Evolutionary conservation across 2,888 invertebrate genomes (phyloP).

Genomic region (Sinopyrophorus schimmeli): DNA sequence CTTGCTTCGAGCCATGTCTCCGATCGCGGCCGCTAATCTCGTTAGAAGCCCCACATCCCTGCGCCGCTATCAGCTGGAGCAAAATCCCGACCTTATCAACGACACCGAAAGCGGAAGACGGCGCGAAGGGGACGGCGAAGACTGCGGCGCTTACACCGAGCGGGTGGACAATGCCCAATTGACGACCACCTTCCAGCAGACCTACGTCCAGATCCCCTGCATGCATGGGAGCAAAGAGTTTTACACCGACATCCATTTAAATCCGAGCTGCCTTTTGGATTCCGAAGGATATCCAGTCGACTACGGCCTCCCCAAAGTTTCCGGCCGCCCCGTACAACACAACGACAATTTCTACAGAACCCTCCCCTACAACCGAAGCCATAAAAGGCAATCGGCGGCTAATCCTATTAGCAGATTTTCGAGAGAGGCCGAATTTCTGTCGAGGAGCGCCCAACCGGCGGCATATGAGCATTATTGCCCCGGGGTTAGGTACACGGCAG

Average conservation of each 20-base stretch:
- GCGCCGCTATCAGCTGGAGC: conserved; percentile 62
- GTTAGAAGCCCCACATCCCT: conserved; percentile 59
- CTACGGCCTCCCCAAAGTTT: conserved; percentile 74
- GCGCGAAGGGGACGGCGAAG: conserved; percentile 48
- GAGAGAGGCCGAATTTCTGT: conserved; percentile 68
- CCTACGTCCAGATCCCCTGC: conserved; percentile 21
- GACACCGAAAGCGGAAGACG: conserved; percentile 68
- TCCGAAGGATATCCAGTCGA: conserved; percentile 66
- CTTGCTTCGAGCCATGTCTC: conserved; percentile 42
- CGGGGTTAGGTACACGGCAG: conserved; percentile 75
- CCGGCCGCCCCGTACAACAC: conserved; percentile 58
- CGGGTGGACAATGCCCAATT: conserved; percentile 35
- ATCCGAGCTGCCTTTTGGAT: conserved; percentile 45
- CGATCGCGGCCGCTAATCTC: conserved; percentile 54
- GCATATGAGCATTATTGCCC: conserved; percentile 60
- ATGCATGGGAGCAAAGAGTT: conserved; percentile 21
- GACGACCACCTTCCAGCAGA: conserved; percentile 49
- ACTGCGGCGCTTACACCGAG: conserved; percentile 43
- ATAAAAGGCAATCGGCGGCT: conserved; percentile 56
- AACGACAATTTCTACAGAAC: conserved; percentile 70
- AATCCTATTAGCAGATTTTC: conserved; percentile 62
- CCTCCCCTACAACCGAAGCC: conserved; percentile 72
- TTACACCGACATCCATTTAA: conserved; percentile 29
- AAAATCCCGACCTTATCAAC: conserved; percentile 80
- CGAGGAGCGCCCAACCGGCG: conserved; percentile 55